Percentiles rank a stretch among this genome's conserved stretches.
phyloP scores from a whole-genome alignment of 2,113 vertebrate species.

The Zingel zingel region DNA sequence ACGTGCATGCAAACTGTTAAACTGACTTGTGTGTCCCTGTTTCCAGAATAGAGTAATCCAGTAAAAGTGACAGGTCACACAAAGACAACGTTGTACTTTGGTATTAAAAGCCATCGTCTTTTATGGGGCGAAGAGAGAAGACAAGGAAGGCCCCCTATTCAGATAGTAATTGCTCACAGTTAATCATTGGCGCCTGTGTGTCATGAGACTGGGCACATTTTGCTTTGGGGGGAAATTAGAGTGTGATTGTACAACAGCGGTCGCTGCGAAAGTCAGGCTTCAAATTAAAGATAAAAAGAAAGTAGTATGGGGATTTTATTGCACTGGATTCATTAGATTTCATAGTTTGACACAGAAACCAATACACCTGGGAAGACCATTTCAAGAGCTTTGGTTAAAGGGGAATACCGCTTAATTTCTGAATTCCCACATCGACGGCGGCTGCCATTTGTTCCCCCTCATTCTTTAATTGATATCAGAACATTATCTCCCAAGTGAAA shows the following conservation, averaged over 20 bases:
- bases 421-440: constrained; percentile 46
- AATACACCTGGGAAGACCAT: constrained; percentile 60
- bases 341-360: constrained; percentile 73
- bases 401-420: constrained; percentile 63
- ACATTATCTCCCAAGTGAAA: constrained; percentile 24
- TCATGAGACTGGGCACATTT: constrained; percentile 74
- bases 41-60: constrained; percentile 52
- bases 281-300: constrained; percentile 78
- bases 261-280: constrained; percentile 68
- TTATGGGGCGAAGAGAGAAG: constrained; percentile 47
- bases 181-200: constrained; percentile 77
- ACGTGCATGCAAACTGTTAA: neutral
- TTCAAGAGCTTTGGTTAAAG: constrained; percentile 65
- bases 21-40: constrained; percentile 2
- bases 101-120: constrained; percentile 61
- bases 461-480: constrained; percentile 69
- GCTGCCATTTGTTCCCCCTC: constrained; percentile 6
- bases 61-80: constrained; percentile 61
- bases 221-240: constrained; percentile 77
- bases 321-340: constrained; percentile 73
- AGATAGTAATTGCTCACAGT: constrained; percentile 79
- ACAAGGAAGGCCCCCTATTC: constrained; percentile 59
- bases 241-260: constrained; percentile 77
- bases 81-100: constrained; percentile 14
- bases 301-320: constrained; percentile 70